Evolutionary conservation across 2,113 vertebrate genomes (phyloP).

Genomic region (Cepphus grylle): DNA sequence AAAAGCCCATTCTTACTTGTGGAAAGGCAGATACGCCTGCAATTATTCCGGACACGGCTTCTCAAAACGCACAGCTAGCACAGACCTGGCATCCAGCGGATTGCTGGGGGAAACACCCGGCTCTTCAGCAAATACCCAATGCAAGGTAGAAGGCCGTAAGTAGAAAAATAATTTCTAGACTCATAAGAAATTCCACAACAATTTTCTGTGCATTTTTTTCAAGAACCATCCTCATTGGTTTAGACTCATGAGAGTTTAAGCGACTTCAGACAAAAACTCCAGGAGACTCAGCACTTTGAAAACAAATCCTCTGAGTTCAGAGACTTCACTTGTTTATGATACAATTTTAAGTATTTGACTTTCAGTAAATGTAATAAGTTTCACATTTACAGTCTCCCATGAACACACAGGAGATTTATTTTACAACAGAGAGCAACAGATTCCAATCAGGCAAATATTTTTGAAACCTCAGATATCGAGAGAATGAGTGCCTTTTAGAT

Average conservation of each 20-base stretch:
- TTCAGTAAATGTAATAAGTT: background rate
- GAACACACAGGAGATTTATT: background rate
- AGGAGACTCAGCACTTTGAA: background rate
- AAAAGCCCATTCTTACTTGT: background rate
- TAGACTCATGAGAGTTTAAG: background rate
- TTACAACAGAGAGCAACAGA: background rate
- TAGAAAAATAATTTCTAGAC: background rate
- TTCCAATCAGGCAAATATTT: conserved; percentile 26
- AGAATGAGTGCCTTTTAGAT: conserved; percentile 8
- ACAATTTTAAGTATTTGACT: background rate
- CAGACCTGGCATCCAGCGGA: background rate
- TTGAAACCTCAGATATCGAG: conserved; percentile 1
- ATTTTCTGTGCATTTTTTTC: background rate
- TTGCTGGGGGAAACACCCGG: background rate
- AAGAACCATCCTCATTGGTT: background rate
- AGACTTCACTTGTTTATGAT: background rate
- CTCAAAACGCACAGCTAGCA: background rate
- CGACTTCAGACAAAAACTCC: background rate
- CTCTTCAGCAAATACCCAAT: background rate
- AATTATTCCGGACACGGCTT: background rate
- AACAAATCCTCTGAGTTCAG: background rate
- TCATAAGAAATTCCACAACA: background rate
- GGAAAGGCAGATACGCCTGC: background rate
- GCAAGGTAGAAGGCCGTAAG: background rate
- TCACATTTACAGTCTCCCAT: background rate